These are phyloP conservation scores for Lithobates pipiens DNA, from an alignment of 2,797 vertebrate genomes.

Conservation along the genomic window DNA sequence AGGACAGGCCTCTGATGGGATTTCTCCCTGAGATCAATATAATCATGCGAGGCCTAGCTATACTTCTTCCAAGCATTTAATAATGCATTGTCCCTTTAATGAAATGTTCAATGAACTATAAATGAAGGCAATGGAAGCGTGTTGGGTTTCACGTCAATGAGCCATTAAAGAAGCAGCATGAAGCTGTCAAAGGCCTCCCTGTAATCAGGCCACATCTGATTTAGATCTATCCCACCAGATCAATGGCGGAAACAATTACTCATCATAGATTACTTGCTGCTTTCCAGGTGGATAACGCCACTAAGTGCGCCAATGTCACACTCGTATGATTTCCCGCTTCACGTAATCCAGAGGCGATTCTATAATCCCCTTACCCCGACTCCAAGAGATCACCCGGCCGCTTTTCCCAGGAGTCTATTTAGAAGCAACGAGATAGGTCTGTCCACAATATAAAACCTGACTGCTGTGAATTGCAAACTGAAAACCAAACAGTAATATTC, in stretches of 20 bases:
- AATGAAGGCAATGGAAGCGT: background rate
- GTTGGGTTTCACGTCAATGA: conserved; percentile 10
- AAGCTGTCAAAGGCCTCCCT: conserved; percentile 7
- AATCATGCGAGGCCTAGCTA: background rate
- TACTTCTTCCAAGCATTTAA: conserved; percentile 12
- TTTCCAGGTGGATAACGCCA: background rate
- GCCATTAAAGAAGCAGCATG: conserved; percentile 20
- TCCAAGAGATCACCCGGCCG: conserved; percentile 18
- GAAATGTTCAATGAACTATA: conserved; percentile 29
- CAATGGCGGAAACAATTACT: conserved; percentile 53
- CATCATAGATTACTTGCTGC: conserved; percentile 30
- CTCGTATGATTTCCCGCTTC: conserved; percentile 24
- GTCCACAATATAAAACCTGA: conserved; percentile 6
- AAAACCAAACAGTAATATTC: conserved; percentile 1
- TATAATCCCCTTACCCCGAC: conserved; percentile 32
- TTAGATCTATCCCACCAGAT: conserved; percentile 16
- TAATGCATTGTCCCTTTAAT: conserved; percentile 46
- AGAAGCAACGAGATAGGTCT: background rate
- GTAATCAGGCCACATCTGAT: conserved; percentile 22
- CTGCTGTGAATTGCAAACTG: background rate
- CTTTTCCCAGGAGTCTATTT: conserved; percentile 26
- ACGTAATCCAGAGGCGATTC: conserved; percentile 30
- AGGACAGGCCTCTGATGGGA: background rate
- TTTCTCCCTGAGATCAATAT: conserved; percentile 1
- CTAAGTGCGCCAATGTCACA: conserved; percentile 35